Conservation (phyloP, 2,113 vertebrate genomes). For the Tragelaphus imberbis region DNA sequence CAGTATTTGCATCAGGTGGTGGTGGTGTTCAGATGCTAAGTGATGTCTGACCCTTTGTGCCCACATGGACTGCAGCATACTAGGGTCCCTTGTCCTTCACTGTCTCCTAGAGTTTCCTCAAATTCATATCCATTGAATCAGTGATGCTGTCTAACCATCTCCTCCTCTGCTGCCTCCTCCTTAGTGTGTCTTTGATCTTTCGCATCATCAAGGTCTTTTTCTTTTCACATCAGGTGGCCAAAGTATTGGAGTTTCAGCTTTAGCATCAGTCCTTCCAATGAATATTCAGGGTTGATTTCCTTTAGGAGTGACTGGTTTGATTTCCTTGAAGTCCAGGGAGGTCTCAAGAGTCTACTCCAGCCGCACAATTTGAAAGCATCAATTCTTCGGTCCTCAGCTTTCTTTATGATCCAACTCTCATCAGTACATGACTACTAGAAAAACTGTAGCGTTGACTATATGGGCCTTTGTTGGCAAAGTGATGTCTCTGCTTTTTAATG, state of each 20-base stretch:
- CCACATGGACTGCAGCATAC: neutral
- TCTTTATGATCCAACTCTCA: neutral
- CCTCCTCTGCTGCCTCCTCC: neutral
- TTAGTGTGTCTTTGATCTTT: neutral
- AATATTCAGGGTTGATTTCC: neutral
- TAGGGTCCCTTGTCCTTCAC: neutral
- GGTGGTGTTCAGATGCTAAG: neutral
- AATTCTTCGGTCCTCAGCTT: neutral
- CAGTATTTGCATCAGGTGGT: neutral
- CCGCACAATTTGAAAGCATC: rapidly evolving
- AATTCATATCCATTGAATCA: neutral
- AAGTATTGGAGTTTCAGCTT: neutral
- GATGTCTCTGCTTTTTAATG: neutral
- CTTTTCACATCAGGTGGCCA: neutral
- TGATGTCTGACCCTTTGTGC: neutral
- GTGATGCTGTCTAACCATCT: neutral
- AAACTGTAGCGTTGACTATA: neutral
- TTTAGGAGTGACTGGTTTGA: neutral
- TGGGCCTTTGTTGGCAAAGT: neutral
- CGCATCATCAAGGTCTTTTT: neutral
- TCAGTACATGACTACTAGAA: neutral
- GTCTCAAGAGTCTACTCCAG: neutral
- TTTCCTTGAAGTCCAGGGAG: neutral
- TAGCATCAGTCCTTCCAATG: neutral
- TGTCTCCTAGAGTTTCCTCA: neutral